A percentile compares a stretch with the other conserved stretches of the same genome.
Conservation (phyloP, 1,140 invertebrate species). For the Drosophila pandora region DNA sequence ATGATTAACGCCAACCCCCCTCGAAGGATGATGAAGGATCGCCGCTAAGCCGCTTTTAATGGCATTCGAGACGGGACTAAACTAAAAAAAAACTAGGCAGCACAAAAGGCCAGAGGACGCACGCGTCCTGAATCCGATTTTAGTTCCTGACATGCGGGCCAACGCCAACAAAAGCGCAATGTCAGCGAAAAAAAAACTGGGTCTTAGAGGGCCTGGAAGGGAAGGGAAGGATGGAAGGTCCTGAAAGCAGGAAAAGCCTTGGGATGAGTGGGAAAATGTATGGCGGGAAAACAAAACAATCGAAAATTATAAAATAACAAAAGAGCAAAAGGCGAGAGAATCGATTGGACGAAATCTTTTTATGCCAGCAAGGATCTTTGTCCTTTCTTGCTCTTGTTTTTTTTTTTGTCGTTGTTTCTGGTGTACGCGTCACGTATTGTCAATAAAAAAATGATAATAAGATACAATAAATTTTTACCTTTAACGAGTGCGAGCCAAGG, state of each 20-base stretch:
- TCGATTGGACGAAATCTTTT: slow-evolving; percentile 73
- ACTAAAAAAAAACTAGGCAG: slow-evolving; percentile 33
- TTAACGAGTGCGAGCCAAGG: slow-evolving; percentile 59
- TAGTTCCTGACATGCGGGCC: slow-evolving; percentile 33
- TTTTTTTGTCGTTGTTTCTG: slow-evolving; percentile 53
- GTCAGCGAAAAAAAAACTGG: slow-evolving; percentile 48
- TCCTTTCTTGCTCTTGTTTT: slow-evolving; percentile 33
- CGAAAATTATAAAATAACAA: slow-evolving; percentile 83
- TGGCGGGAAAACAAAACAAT: slow-evolving; percentile 73
- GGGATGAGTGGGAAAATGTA: slow-evolving; percentile 20
- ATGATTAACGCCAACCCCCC: slow-evolving; percentile 68
- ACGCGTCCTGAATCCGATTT: slow-evolving; percentile 40
- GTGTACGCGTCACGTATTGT: slow-evolving; percentile 82
- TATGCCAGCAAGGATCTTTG: slow-evolving; percentile 65
- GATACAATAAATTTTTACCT: slow-evolving; percentile 83
- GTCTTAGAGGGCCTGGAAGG: neutral
- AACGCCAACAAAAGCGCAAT: slow-evolving; percentile 69
- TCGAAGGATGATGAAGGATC: slow-evolving; percentile 30
- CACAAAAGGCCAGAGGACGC: slow-evolving; percentile 28
- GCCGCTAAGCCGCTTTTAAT: slow-evolving; percentile 78
- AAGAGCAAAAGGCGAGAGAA: slow-evolving; percentile 47
- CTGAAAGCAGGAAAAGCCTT: neutral
- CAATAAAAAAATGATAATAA: slow-evolving; percentile 84
- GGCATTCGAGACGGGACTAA: slow-evolving; percentile 44
- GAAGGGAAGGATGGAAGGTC: neutral